Evolutionary conservation across 2,797 vertebrate species (phyloP).

Genomic region (Eleutherodactylus coqui): DNA sequence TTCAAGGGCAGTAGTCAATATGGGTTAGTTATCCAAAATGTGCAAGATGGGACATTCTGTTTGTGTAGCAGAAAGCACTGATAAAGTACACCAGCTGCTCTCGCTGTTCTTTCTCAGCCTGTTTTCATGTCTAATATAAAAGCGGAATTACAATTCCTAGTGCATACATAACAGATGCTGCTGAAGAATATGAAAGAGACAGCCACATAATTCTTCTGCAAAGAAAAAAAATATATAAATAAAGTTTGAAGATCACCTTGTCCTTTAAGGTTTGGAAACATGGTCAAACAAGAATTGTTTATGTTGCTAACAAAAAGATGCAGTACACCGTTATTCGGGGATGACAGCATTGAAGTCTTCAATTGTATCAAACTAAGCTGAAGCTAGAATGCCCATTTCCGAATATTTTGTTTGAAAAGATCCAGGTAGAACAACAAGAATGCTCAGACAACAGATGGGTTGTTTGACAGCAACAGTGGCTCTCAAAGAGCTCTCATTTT

Average conservation of each 20-base stretch:
- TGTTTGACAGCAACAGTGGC: not conserved
- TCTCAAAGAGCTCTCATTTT: slow-evolving; percentile 6
- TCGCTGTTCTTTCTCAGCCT: slow-evolving; percentile 64
- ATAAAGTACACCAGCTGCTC: slow-evolving; percentile 68
- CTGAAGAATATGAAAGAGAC: slow-evolving; percentile 67
- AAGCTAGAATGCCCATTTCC: not conserved
- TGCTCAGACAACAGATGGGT: slow-evolving; percentile 1
- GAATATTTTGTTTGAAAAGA: not conserved
- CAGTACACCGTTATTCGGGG: not conserved
- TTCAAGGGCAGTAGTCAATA: slow-evolving; percentile 48
- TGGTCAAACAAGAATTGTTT: slow-evolving; percentile 22
- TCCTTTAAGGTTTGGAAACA: slow-evolving; percentile 64
- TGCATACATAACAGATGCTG: slow-evolving; percentile 68
- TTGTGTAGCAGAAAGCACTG: slow-evolving; percentile 65
- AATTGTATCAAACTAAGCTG: not conserved
- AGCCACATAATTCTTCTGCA: slow-evolving; percentile 64
- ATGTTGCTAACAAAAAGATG: not conserved
- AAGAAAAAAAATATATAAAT: slow-evolving; percentile 59
- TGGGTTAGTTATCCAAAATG: slow-evolving; percentile 50
- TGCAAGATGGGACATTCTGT: slow-evolving; percentile 62
- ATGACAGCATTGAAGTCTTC: not conserved
- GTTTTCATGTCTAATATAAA: slow-evolving; percentile 68
- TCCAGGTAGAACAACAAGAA: not conserved
- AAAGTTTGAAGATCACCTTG: slow-evolving; percentile 71
- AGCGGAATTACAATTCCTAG: slow-evolving; percentile 69